phyloP scores from a whole-genome alignment of 2,888 invertebrate species.

The Brachylomia viminalis region DNA sequence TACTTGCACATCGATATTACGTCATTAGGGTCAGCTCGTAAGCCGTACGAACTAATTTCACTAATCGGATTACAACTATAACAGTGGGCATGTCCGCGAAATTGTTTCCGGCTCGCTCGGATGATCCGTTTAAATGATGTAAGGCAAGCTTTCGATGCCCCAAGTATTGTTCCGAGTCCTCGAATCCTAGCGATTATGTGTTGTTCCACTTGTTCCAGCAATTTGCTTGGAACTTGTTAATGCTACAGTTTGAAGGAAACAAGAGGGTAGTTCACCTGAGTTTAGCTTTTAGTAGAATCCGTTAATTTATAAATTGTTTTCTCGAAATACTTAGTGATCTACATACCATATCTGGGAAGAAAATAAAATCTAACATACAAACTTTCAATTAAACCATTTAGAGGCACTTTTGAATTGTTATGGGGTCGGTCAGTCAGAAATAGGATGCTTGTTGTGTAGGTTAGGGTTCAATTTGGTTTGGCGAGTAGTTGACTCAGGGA shows the following conservation, averaged over 20 bases:
- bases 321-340: too few relatives aligned
- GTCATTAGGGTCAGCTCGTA: slow-evolving; percentile 69
- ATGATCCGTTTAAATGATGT: slow-evolving; percentile 78
- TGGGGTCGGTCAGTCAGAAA: too few relatives aligned
- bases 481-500: too few relatives aligned
- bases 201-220: slow-evolving; percentile 18
- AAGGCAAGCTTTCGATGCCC: slow-evolving; percentile 53
- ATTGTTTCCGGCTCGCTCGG: slow-evolving; percentile 76
- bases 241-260: slow-evolving; percentile 14
- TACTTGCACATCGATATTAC: slow-evolving; percentile 41
- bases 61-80: slow-evolving; percentile 83
- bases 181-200: slow-evolving; percentile 7
- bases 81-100: slow-evolving; percentile 73
- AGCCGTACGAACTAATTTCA: slow-evolving; percentile 78
- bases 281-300: not conserved
- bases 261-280: not conserved
- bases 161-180: slow-evolving; percentile 21
- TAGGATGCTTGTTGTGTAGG: too few relatives aligned
- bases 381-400: too few relatives aligned
- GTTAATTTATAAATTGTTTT: not conserved
- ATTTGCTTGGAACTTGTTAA: slow-evolving; percentile 11
- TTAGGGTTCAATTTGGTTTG: too few relatives aligned
- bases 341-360: too few relatives aligned
- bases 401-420: too few relatives aligned
- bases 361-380: too few relatives aligned